Percentiles rank a stretch among this genome's conserved stretches.
Conservation (phyloP, 2,888 invertebrate species). For the Alviniconcha strummeri region DNA sequence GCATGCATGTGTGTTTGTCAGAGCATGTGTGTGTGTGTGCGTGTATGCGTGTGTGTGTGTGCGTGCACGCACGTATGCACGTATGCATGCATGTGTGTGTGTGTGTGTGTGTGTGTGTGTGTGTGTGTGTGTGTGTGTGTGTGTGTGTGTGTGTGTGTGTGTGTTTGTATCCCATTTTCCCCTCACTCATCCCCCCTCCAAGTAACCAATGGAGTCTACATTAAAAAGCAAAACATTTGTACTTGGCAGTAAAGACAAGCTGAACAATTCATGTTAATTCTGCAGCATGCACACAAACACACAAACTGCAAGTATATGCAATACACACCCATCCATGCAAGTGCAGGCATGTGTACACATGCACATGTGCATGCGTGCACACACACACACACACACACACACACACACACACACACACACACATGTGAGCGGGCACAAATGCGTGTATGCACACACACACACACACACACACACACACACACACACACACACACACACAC, state of each 20-base stretch:
- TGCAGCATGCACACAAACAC: neutral
- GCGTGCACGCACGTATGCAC: neutral
- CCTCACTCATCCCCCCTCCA: too few relatives aligned
- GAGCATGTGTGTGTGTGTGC: conserved; percentile 22
- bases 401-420: neutral
- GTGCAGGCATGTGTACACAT: neutral
- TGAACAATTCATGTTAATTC: too few relatives aligned
- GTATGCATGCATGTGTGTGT: conserved; percentile 13
- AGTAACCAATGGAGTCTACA: neutral
- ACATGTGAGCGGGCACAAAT: neutral
- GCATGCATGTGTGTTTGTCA: neutral
- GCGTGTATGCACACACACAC: neutral
- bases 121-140: conserved; percentile 17
- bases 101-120: conserved; percentile 27
- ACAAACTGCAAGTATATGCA: neutral
- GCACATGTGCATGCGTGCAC: neutral
- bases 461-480: neutral
- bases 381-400: neutral
- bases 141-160: conserved; percentile 15
- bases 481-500: conserved; percentile 8
- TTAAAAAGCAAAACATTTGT: neutral
- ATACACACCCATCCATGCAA: neutral
- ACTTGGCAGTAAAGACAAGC: neutral
- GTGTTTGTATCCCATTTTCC: neutral
- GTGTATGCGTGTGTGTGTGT: conserved; percentile 14